These are phyloP conservation scores for Anolis carolinensis DNA, from an alignment of 2,113 vertebrate species.

Conservation along the genomic window DNA sequence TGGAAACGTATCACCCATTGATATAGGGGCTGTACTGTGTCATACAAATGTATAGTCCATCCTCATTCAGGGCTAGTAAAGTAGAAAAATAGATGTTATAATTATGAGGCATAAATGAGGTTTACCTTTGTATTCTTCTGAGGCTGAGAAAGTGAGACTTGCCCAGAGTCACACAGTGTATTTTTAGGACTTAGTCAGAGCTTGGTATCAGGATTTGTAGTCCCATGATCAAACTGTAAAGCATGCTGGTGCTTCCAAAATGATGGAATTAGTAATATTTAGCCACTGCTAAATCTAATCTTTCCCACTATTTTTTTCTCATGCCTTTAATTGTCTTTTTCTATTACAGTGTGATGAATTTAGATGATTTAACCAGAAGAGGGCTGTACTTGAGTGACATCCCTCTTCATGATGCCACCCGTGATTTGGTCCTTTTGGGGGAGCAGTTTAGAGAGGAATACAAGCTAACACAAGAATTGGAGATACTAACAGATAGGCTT, in stretches of 20 bases:
- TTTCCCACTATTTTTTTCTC: slow-evolving; percentile 11
- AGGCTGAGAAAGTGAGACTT: too few species aligned
- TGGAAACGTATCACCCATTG: too few species aligned
- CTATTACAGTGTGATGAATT: slow-evolving; percentile 91
- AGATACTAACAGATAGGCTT: slow-evolving; percentile 93
- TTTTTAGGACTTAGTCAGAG: too few species aligned
- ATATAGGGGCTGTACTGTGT: too few species aligned
- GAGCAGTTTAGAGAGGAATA: slow-evolving; percentile 99
- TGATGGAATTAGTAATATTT: background rate
- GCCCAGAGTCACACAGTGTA: too few species aligned
- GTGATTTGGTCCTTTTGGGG: slow-evolving; percentile 95
- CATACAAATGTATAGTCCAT: background rate
- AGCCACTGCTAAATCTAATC: background rate
- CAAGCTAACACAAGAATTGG: slow-evolving; percentile 96
- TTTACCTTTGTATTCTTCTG: too few species aligned
- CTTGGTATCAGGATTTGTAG: too few species aligned
- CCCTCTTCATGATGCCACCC: slow-evolving; percentile 94
- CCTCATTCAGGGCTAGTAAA: background rate
- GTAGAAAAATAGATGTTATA: background rate
- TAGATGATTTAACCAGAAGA: slow-evolving; percentile 93
- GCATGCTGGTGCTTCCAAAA: background rate
- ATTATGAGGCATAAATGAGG: background rate
- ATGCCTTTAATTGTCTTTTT: slow-evolving; percentile 1
- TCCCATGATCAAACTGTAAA: too few species aligned
- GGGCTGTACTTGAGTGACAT: slow-evolving; percentile 98